These are phyloP conservation scores for Hypomesus transpacificus DNA, from an alignment of 2,113 vertebrate species.

Conservation along the genomic window DNA sequence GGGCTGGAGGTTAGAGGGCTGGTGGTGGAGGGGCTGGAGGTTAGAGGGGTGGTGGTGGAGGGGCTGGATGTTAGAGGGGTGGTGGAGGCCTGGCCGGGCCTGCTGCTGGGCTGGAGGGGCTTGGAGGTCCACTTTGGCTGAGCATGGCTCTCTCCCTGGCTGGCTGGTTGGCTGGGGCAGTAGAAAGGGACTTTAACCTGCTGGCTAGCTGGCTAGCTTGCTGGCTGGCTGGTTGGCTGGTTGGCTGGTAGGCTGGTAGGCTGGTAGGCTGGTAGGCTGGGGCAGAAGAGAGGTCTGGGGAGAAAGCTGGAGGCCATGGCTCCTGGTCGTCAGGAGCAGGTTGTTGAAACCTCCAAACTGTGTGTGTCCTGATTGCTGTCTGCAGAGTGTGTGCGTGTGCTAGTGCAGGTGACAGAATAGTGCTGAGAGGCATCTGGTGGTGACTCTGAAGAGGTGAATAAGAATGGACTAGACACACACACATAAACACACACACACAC, in stretches of 20 bases:
- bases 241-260: neutral
- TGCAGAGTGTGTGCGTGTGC: neutral
- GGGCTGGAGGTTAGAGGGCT: too few relatives aligned
- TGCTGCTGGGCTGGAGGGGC: too few relatives aligned
- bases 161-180: too few relatives aligned
- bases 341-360: neutral
- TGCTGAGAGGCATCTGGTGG: neutral
- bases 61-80: slow-evolving; percentile 22
- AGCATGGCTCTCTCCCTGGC: too few relatives aligned
- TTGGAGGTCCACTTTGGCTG: too few relatives aligned
- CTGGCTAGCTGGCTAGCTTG: slow-evolving; percentile 24
- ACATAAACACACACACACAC: neutral
- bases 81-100: neutral
- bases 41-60: slow-evolving; percentile 5
- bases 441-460: neutral
- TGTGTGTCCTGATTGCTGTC: too few relatives aligned
- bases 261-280: neutral
- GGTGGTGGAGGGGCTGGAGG: slow-evolving; percentile 5
- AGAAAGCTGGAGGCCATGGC: too few relatives aligned
- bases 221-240: slow-evolving; percentile 22
- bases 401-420: slow-evolving; percentile 24
- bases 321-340: neutral
- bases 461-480: neutral
- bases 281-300: neutral
- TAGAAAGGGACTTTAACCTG: slow-evolving; percentile 8